These are phyloP conservation scores for Petaurus breviceps DNA, from an alignment of 2,113 vertebrate genomes.

Conservation along the genomic window DNA sequence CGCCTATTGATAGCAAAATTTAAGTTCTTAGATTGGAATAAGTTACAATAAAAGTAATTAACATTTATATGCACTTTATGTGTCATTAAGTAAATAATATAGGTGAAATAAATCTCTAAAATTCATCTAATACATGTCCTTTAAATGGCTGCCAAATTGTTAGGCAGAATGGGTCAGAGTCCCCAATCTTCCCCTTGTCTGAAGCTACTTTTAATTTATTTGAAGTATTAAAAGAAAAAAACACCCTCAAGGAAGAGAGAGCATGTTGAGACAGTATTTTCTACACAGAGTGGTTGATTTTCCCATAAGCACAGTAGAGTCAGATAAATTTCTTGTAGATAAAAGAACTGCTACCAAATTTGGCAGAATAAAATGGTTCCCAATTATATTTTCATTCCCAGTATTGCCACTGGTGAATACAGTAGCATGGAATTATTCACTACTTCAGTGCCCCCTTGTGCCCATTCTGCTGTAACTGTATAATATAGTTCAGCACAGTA, in stretches of 20 bases:
- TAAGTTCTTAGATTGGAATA: neutral
- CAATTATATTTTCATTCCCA: neutral
- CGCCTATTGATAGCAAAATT: neutral
- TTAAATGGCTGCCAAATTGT: neutral
- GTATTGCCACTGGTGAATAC: neutral
- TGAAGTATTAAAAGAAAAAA: neutral
- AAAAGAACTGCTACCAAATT: neutral
- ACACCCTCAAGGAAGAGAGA: neutral
- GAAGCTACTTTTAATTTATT: neutral
- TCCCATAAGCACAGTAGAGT: neutral
- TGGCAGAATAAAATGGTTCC: constrained; percentile 1
- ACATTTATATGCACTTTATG: neutral
- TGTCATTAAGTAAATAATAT: neutral
- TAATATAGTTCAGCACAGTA: constrained; percentile 4
- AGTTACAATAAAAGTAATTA: neutral
- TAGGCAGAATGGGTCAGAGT: neutral
- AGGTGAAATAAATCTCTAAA: neutral
- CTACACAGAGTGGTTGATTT: neutral
- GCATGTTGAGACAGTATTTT: neutral
- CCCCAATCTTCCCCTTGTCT: neutral
- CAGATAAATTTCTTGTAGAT: neutral
- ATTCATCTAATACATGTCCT: neutral
- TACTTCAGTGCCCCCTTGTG: constrained; percentile 72
- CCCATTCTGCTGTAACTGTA: constrained; percentile 37
- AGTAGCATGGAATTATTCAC: constrained; percentile 59